Evolutionary conservation across 2,888 invertebrate genomes (phyloP), one percentile per base, ranked within the genome.

Genomic region (Gasteruption jaculator): DNA sequence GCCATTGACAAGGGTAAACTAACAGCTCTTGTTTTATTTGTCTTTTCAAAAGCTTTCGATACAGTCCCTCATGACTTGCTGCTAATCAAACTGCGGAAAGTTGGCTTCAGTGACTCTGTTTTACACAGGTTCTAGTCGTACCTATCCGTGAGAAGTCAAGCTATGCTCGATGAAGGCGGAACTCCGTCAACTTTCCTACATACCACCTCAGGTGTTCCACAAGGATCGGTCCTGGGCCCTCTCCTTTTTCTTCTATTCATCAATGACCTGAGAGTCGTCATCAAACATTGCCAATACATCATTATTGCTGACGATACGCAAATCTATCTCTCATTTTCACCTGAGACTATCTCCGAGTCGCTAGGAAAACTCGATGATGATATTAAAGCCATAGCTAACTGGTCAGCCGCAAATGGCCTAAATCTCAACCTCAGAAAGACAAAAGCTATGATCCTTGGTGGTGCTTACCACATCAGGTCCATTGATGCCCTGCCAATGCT

Each of bases 21-120:
- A 2, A 40, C 40, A 2, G 14, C 18, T 7, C 25, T 25, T 3
- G 33, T 40, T 3, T n/a, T 31, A 2, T 33, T 40, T 25, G 33
- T 33, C n/a, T 40, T 40, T 18, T 24, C 24, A 16, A 40, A 31
- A 11, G 38, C 31, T 21, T 38, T 38, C n/a, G 38, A 38, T 14
- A 29, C 19, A 8, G 33, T 33, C 10, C 19, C 16, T 4, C 33
- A 33, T 4, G 2, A 2, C 2, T 10, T 3, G 4, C 19, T 33
- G 4, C 10, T 14, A 4, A 4, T n/a, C n/a, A 33, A 34, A 5
- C 11, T 34, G 18, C 5, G n/a, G 5, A 7, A 4, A 3, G 6
- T 34, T 7, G n/a, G 2, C 3, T 34, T 2, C n/a, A 20, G 20
- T 4, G 3, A 7, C 1, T 20, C 11, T 16, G 12, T 11, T 4